Conservation (phyloP, 2,113 vertebrate species). For the Vulpes vulpes region DNA sequence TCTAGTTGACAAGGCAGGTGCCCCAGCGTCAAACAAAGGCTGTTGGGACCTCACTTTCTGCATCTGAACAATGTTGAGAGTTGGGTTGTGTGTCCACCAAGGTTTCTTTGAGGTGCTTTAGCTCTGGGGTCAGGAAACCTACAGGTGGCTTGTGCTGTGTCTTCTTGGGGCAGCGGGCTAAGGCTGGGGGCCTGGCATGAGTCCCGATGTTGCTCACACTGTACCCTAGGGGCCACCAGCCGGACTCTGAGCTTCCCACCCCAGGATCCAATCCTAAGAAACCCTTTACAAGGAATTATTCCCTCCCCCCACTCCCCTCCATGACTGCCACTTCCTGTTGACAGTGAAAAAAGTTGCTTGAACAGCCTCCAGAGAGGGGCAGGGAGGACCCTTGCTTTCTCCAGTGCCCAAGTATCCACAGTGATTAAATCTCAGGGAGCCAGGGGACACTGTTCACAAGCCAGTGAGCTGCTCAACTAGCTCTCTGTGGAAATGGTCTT, state of each 20-base stretch:
- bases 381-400: neutral
- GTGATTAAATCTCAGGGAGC: neutral
- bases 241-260: neutral
- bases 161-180: neutral
- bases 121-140: neutral
- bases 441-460: neutral
- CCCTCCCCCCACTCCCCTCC: fast-evolving
- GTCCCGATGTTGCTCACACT: neutral
- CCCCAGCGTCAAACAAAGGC: neutral
- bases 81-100: neutral
- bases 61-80: neutral
- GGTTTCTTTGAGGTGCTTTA: neutral
- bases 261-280: neutral
- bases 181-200: neutral
- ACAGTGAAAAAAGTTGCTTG: neutral
- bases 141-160: neutral
- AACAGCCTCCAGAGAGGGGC: neutral
- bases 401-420: neutral
- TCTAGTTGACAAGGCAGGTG: neutral
- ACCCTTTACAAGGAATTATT: neutral
- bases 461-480: neutral
- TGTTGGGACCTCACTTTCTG: neutral
- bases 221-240: neutral
- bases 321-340: neutral
- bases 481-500: neutral